phyloP scores from a whole-genome alignment of 1,140 invertebrate species.

The Melipona quadrifasciata region DNA sequence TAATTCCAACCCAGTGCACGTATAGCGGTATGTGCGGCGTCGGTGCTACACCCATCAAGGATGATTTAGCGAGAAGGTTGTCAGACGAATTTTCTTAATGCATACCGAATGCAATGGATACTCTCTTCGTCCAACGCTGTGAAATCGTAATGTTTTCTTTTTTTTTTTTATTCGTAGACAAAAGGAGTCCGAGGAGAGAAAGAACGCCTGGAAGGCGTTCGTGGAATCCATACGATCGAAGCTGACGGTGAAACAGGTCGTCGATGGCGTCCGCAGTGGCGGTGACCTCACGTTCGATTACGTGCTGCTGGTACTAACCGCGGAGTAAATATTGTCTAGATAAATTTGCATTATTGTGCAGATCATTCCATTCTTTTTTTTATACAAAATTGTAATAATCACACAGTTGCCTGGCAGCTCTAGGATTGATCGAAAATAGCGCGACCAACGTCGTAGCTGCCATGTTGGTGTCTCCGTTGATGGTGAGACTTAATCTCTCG shows the following conservation, averaged over 20 bases:
- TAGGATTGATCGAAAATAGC: conserved; percentile 91
- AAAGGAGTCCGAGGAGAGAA: conserved; percentile 77
- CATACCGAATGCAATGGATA: not conserved
- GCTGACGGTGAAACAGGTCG: conserved; percentile 92
- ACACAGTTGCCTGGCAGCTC: conserved; percentile 83
- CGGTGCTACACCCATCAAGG: conserved; percentile 58
- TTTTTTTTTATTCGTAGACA: conserved; percentile 30
- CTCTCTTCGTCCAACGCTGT: not conserved
- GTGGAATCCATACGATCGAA: conserved; percentile 89
- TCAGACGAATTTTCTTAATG: not conserved
- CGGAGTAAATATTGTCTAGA: conserved; percentile 85
- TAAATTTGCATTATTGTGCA: too few relatives aligned
- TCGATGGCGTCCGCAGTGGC: conserved; percentile 89
- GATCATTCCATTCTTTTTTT: too few relatives aligned
- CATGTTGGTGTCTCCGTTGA: conserved; percentile 93
- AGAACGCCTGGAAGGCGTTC: conserved; percentile 86
- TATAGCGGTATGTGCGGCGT: conserved; percentile 70
- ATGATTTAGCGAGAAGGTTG: conserved; percentile 63
- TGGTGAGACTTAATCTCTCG: conserved; percentile 80
- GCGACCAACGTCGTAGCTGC: conserved; percentile 92
- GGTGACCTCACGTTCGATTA: conserved; percentile 93
- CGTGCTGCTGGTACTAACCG: conserved; percentile 88
- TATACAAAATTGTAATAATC: too few relatives aligned
- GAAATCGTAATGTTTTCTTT: not conserved
- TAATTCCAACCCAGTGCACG: conserved; percentile 78